Conservation (phyloP, 2,113 vertebrate species). For the Malurus elegans region DNA sequence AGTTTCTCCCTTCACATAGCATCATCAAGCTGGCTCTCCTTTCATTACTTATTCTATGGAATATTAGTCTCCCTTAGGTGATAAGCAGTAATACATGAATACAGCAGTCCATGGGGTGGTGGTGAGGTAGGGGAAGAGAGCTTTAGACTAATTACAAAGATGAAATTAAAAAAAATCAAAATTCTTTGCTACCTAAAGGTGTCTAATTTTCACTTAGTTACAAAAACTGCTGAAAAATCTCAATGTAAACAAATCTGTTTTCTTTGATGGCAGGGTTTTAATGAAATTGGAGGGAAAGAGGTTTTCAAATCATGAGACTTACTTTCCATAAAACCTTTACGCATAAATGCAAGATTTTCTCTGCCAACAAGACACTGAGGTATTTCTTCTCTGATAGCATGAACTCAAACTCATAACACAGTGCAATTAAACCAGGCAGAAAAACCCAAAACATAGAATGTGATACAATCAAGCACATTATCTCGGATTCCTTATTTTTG, state of each 20-base stretch:
- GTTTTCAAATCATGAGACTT: background rate
- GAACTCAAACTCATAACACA: background rate
- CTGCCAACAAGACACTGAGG: background rate
- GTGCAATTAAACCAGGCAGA: background rate
- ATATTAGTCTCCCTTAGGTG: background rate
- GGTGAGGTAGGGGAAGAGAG: background rate
- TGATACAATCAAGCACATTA: background rate
- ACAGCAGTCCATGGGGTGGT: background rate
- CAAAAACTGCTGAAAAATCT: background rate
- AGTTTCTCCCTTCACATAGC: background rate
- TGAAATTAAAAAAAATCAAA: background rate
- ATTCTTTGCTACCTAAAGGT: background rate
- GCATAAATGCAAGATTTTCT: background rate
- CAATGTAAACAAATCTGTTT: background rate
- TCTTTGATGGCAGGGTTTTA: background rate
- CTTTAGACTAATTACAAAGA: background rate
- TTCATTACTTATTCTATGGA: background rate
- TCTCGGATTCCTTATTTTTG: background rate
- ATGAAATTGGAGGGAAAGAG: background rate
- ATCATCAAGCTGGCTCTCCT: background rate
- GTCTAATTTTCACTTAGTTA: background rate
- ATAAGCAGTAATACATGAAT: background rate
- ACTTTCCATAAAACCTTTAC: background rate
- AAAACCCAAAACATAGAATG: background rate
- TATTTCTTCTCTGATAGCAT: background rate